These are phyloP conservation scores for Halichondria panicea DNA, from an alignment of 37 sponge, comb jelly and placozoan genomes.

Conservation along the genomic window DNA sequence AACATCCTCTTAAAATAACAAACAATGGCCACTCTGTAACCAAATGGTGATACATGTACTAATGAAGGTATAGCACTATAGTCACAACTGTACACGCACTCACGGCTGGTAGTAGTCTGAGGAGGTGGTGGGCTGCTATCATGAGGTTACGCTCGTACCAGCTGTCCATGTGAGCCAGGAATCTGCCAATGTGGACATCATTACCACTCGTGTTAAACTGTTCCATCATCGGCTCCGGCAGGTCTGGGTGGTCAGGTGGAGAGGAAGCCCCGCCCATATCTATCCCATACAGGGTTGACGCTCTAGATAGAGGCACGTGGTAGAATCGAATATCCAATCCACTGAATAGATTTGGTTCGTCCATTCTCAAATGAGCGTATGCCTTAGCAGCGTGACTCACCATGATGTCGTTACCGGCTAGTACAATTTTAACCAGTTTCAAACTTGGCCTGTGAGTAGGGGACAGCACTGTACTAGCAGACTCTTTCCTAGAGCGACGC, in stretches of 20 bases:
- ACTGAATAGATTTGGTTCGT: conserved; percentile 61
- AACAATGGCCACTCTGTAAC: background rate
- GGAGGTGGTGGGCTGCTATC: conserved; percentile 67
- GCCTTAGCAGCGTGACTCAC: conserved; percentile 55
- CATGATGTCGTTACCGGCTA: conserved; percentile 63
- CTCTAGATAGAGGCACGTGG: conserved; percentile 67
- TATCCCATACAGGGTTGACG: conserved; percentile 11
- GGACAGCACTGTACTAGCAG: background rate
- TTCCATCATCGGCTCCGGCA: conserved; percentile 43
- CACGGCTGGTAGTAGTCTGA: conserved; percentile 68
- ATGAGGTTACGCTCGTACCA: conserved; percentile 91
- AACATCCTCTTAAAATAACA: background rate
- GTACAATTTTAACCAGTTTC: conserved; percentile 55
- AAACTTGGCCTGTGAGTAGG: background rate
- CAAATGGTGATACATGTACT: background rate
- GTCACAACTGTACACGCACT: conserved; percentile 15
- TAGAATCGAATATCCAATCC: conserved; percentile 64
- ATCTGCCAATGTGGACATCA: conserved; percentile 78
- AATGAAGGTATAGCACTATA: background rate
- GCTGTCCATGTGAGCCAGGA: conserved; percentile 80
- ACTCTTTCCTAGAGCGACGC: background rate
- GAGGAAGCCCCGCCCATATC: background rate
- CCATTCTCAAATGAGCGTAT: conserved; percentile 44
- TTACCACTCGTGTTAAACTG: conserved; percentile 18
- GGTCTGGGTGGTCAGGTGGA: conserved; percentile 14